Base-by-base conservation (phyloP, 1,140 invertebrate genomes). In the Aphis gossypii region DNA sequence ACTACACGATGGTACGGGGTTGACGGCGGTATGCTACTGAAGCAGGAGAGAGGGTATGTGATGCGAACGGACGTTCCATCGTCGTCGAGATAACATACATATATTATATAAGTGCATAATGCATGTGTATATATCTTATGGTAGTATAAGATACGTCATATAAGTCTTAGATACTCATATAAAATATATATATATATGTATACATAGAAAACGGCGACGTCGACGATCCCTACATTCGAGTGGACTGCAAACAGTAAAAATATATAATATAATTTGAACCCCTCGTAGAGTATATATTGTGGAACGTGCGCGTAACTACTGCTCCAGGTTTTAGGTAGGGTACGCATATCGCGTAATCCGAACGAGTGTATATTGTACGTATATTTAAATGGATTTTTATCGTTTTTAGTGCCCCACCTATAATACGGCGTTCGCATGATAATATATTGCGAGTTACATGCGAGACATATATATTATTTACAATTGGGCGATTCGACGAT, bases 191-290 rank as follows among this genome's bases (percentile, higher is more conserved):
- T 7, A 51, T 30, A 68, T 68, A 30, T 9, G 2, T 60, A 30
- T 68, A 60, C 7, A 60, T 60, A 8, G 25, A 76, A 2, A 4
- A 11, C 60, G 60, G n/a, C n/a, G 23, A 25, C 23, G 23, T 25
- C 23, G n/a, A 76, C 30, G 60, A 76, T n/a, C 60, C 60, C n/a
- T n/a, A 35, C 9, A 46, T 76, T 68, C n/a, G 60, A 76, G 60
- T 76, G 60, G 60, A 76, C n/a, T n/a, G 60, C 60, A 76, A 76
- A 76, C 60, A 76, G n/a, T n/a, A 35, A 76, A n/a, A 68, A 68
- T 68, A n/a, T 20, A 68, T 51, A 51, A 60, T 68, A 68, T 5
- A 76, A n/a, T 76, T 76, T 76, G n/a, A 76, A 76, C 60, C 60
- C 60, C 60, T 76, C 60, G 60, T 4, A 14, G 14, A 76, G n/a